Conservation (phyloP, 2,888 invertebrate species). For the Xanthorhoe spadicearia region DNA sequence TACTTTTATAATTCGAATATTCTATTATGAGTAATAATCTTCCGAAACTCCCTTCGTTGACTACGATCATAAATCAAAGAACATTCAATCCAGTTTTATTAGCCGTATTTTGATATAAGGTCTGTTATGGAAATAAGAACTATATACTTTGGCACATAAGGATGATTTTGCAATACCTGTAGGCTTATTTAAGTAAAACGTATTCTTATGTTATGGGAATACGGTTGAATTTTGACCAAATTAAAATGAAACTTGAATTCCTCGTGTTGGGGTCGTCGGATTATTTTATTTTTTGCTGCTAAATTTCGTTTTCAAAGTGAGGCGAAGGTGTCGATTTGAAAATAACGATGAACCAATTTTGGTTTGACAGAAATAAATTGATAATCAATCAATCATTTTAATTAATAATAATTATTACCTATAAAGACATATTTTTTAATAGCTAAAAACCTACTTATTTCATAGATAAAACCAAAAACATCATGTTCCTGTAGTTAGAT, state of each 20-base stretch:
- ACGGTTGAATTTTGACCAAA: conserved; percentile 1
- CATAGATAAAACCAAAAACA: no score
- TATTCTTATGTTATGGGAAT: background rate
- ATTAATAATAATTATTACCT: no score
- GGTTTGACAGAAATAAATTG: no score
- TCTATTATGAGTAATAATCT: conserved; percentile 1
- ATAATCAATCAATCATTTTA: no score
- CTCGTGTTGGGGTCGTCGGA: conserved; percentile 26
- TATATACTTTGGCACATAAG: conserved; percentile 28
- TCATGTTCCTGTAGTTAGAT: no score
- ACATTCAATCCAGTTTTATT: conserved; percentile 17
- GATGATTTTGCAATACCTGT: conserved; percentile 25
- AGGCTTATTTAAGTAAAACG: conserved; percentile 1
- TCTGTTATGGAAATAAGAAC: conserved; percentile 28
- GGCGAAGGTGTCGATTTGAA: conserved; percentile 19
- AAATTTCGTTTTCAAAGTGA: conserved; percentile 23
- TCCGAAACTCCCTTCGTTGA: conserved; percentile 14
- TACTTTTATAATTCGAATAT: background rate
- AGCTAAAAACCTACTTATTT: no score
- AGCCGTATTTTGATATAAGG: conserved; percentile 8
- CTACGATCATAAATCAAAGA: conserved; percentile 22
- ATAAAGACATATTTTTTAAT: no score
- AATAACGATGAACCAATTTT: no score
- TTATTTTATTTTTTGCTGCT: conserved; percentile 30
- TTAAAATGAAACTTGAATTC: background rate